Base-by-base conservation (phyloP, 2,888 invertebrate species). In the Teinopalpus imperialis region DNA sequence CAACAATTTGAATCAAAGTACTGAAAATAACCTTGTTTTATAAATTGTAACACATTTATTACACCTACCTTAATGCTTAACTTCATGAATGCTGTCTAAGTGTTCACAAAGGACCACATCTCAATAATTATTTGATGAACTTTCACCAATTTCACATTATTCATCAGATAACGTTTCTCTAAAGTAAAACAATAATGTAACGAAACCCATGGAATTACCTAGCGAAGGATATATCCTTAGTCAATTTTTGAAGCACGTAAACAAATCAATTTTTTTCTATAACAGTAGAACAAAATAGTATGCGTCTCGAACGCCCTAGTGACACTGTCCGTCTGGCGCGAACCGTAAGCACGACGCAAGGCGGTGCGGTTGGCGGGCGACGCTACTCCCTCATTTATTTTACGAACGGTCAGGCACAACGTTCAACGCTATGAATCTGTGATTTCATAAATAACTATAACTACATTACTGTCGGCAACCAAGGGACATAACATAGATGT, bases 91-190 rank as follows among this genome's bases (percentile, higher is more conserved):
- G 63, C 66, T 61, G 64, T 49, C 71, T 73, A 78, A 69, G 74
- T 76, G 67, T 80, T 73, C 71, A 74, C 62, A 66, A 71, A 72
- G 73, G 71, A 74, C 81, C 74, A 76, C 86, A 86, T 86, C 75
- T 81, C 83, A 77, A 60, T 64, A 57, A 61, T 67, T 63, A 66
- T 67, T 71, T 72, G 74, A 75, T 77, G 52, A 69, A 81, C 83
- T 83, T 80, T 83, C 78, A 78, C 76, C 59, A 62, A 61, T 66
- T 66, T 69, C 74, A 78, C 78, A 66, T 41, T 35, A 46, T 35
- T 66, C 46, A 53, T 56, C 51, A 37, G 26, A 37, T 44, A 39
- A 43, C 24, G 14, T 13, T 18, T 35, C 43, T 43, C 39, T 49
- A 16, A 29, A 10, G 24, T 10, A 14, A 8, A 29, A 41, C 18